Base-by-base conservation (phyloP, 2,888 invertebrate genomes). In the Sphaeridia pumilis region DNA sequence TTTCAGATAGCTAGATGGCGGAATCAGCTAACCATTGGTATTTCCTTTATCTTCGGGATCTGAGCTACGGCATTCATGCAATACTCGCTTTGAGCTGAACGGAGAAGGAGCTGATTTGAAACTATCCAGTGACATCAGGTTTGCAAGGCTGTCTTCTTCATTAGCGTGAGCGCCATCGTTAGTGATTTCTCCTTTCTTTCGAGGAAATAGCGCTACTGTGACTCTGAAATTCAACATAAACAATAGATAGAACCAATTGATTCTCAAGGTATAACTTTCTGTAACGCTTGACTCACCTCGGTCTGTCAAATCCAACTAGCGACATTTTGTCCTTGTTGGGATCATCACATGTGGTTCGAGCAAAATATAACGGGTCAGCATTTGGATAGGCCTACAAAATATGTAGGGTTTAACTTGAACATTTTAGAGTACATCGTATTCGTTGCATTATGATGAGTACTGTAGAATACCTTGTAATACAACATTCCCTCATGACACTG, bases 51-150 rank as follows among this genome's bases (percentile, higher is more conserved):
- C 60, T 24, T 61, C 59, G 28, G 55, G 52, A 31, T 52, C 24
- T 1, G 51, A 52, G 25, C 54, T 57, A 4, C 83, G 80, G 61
- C 83, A 84, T 69, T 86, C 84, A 63, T 88, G 85, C 48, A 88
- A 82, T 58, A 83, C 80, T 62, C 82, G 80, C 71, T 85, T 85
- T 0, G 83, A 80, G 65, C 85, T 86, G 70, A 92, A 92, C 0
- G 90, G 90, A 12, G 86, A 84, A 0, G 83, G 79, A 54, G 75
- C 74, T 66, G 27, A n/a, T 46, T 52, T 52, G 21, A 43, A 50
- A n/a, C 28, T 51, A 17, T 36, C 66, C 7, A 70, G 69, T 2
- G 70, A 69, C 51, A 70, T 70, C 22, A 72, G 61, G 2, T 68
- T 67, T 26, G 71, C 73, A 28, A 73, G 69, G 56, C 69, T 70